Evolutionary conservation across 1,140 invertebrate genomes (phyloP).

Genomic region (Lamellibrachia luymesi): DNA sequence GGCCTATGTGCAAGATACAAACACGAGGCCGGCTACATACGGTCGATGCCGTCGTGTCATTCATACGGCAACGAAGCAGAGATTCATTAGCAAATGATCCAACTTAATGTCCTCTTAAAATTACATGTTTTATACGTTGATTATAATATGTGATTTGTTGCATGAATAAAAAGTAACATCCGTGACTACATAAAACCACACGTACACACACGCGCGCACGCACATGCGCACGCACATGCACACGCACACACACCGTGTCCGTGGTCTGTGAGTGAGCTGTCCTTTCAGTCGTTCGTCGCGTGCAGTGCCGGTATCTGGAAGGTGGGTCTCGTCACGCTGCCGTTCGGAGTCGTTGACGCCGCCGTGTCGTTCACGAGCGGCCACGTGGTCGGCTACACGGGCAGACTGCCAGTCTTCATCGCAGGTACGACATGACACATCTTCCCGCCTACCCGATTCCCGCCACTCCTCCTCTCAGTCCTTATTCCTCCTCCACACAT

Average conservation of each 20-base stretch:
- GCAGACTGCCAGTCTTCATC: conserved; percentile 81
- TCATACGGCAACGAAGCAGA: too few relatives aligned
- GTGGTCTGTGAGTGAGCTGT: neutral
- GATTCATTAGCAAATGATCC: too few relatives aligned
- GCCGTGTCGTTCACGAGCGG: conserved; percentile 86
- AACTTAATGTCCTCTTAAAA: too few relatives aligned
- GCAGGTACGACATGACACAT: conserved; percentile 57
- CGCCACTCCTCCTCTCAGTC: neutral
- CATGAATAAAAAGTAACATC: too few relatives aligned
- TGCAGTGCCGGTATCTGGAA: conserved; percentile 86
- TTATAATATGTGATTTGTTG: too few relatives aligned
- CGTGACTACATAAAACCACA: too few relatives aligned
- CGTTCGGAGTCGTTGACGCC: conserved; percentile 89
- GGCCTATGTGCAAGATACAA: neutral
- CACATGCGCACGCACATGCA: neutral
- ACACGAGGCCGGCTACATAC: too few relatives aligned
- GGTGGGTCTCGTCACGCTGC: conserved; percentile 94
- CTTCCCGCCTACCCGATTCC: neutral
- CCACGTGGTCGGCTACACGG: conserved; percentile 87
- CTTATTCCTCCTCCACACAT: too few relatives aligned
- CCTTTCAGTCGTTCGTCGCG: conserved; percentile 81
- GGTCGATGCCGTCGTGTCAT: too few relatives aligned
- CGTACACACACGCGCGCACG: neutral
- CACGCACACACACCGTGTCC: neutral
- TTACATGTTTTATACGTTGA: too few relatives aligned